These are phyloP conservation scores for Rousettus leschenaultii DNA, from an alignment of 2,113 vertebrate genomes.

Conservation along the genomic window DNA sequence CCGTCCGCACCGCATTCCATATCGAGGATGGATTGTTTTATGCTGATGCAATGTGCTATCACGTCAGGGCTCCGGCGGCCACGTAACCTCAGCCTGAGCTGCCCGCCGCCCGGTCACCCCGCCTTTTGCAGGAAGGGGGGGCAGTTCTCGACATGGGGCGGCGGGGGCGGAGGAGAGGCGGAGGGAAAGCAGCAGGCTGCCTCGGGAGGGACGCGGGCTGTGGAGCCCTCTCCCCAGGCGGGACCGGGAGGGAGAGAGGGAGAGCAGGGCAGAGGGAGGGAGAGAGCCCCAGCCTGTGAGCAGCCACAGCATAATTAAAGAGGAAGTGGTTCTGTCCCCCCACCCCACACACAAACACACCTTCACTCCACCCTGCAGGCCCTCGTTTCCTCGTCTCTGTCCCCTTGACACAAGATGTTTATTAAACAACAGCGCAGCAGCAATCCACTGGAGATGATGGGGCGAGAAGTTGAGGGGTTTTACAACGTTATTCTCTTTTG, in stretches of 20 bases:
- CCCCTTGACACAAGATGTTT: conserved; percentile 66
- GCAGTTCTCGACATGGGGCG: background rate
- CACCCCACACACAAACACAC: background rate
- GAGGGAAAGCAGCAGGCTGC: conserved; percentile 46
- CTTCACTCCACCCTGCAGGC: conserved; percentile 40
- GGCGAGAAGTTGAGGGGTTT: background rate
- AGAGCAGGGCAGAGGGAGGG: background rate
- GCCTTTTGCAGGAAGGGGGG: conserved; percentile 28
- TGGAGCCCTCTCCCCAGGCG: conserved; percentile 68
- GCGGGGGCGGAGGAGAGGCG: conserved; percentile 38
- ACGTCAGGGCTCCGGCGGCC: conserved; percentile 81
- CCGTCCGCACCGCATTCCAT: conserved; percentile 85
- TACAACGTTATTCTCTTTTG: background rate
- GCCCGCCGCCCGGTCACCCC: conserved; percentile 40
- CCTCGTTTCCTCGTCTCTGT: conserved; percentile 59
- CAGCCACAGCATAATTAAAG: conserved; percentile 39
- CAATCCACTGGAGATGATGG: conserved; percentile 28
- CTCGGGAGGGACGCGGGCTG: conserved; percentile 61
- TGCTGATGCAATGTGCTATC: conserved; percentile 84
- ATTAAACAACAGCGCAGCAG: conserved; percentile 53
- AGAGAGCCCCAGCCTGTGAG: background rate
- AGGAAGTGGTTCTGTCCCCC: conserved; percentile 20
- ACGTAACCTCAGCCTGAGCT: conserved; percentile 76
- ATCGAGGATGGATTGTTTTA: conserved; percentile 88
- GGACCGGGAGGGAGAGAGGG: conserved; percentile 15